Evolutionary conservation across 1,140 invertebrate genomes (phyloP).

Genomic region (Physella acuta): DNA sequence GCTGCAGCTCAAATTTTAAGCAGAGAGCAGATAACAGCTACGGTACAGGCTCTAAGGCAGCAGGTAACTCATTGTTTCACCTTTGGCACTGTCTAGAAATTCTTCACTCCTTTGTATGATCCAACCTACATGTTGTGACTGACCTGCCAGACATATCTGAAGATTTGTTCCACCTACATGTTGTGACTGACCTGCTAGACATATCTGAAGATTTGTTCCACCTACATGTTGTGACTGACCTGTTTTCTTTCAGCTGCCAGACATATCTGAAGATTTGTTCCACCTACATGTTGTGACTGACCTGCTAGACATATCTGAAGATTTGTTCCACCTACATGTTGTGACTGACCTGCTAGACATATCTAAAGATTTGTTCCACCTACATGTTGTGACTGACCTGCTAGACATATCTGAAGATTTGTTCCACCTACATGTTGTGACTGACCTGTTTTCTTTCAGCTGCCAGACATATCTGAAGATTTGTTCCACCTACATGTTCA

Average conservation of each 20-base stretch:
- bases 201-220: slow-evolving; percentile 19
- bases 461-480: slow-evolving; percentile 21
- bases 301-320: too few relatives aligned
- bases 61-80: slow-evolving; percentile 15
- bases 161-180: slow-evolving; percentile 17
- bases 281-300: slow-evolving; percentile 17
- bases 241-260: slow-evolving; percentile 19
- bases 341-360: too few relatives aligned
- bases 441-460: neutral
- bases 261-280: slow-evolving; percentile 17
- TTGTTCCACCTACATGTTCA: slow-evolving; percentile 22
- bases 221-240: slow-evolving; percentile 9
- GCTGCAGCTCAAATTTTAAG: slow-evolving; percentile 22
- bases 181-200: slow-evolving; percentile 15
- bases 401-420: too few relatives aligned
- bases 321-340: too few relatives aligned
- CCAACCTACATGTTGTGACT: neutral
- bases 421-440: neutral
- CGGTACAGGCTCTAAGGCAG: slow-evolving; percentile 20
- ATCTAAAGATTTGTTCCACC: too few relatives aligned
- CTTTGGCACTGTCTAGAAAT: too few relatives aligned
- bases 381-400: neutral
- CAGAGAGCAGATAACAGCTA: slow-evolving; percentile 21
- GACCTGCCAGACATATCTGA: slow-evolving; percentile 18
- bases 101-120: neutral